These are phyloP conservation scores for Magallana gigas DNA, from an alignment of 1,140 invertebrate genomes.

Conservation along the genomic window DNA sequence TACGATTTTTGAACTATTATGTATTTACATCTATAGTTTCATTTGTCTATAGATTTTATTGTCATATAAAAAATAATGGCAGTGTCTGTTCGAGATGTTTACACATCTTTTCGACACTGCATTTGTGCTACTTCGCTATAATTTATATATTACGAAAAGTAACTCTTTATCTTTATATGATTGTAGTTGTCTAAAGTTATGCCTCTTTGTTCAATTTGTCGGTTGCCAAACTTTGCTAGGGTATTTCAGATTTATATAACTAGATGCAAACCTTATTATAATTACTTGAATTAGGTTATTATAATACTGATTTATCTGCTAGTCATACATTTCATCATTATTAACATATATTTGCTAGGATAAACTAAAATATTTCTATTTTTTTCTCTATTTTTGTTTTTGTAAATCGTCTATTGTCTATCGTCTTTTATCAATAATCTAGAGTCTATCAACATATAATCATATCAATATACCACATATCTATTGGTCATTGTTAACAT, in stretches of 20 bases:
- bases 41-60: too few species aligned
- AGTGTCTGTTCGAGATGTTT: too few species aligned
- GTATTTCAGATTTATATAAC: not conserved
- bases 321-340: not conserved
- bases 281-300: too few species aligned
- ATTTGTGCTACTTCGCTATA: not conserved
- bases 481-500: too few species aligned
- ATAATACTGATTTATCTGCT: too few species aligned
- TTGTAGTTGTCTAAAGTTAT: not conserved
- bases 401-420: not conserved
- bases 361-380: not conserved
- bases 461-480: too few species aligned
- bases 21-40: too few species aligned
- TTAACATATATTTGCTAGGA: not conserved
- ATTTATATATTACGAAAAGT: not conserved
- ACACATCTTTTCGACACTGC: not conserved
- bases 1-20: too few species aligned
- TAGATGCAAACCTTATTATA: too few species aligned
- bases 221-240: not conserved
- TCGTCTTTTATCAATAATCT: not conserved
- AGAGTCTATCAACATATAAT: too few species aligned
- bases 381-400: conserved; percentile 12
- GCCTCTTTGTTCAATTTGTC: not conserved
- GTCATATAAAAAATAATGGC: too few species aligned
- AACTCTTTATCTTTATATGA: not conserved